These are phyloP conservation scores for Tuta absoluta DNA, from an alignment of 2,888 invertebrate genomes.

Conservation along the genomic window DNA sequence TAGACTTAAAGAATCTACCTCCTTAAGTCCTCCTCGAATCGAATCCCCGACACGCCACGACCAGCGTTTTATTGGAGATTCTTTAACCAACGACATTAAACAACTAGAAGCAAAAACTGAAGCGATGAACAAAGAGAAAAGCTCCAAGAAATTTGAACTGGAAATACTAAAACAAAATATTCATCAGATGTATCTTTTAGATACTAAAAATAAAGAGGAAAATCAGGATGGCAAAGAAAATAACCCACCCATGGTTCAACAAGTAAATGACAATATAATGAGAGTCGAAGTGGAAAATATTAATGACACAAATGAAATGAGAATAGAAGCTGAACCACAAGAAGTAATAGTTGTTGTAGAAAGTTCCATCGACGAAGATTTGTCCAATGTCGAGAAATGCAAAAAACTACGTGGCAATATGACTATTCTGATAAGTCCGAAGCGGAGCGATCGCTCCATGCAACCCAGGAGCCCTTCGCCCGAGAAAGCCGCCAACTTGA, in stretches of 20 bases:
- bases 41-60: not conserved
- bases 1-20: not conserved
- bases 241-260: not conserved
- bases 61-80: not conserved
- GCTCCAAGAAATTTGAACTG: conserved; percentile 46
- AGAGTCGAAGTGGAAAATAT: conserved; percentile 9
- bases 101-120: conserved; percentile 31
- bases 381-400: conserved; percentile 31
- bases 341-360: conserved; percentile 1
- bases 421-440: conserved; percentile 60
- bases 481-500: conserved; percentile 42
- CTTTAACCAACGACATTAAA: not conserved
- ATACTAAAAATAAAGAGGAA: not conserved
- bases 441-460: conserved; percentile 29
- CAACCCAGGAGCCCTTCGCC: conserved; percentile 36
- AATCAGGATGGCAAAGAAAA: not conserved
- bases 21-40: not conserved
- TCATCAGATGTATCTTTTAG: conserved; percentile 48
- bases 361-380: not conserved
- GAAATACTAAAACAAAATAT: conserved; percentile 54
- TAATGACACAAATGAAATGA: not conserved
- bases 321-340: not conserved
- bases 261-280: not conserved
- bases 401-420: conserved; percentile 45
- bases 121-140: conserved; percentile 33